Conservation (phyloP, 2,888 invertebrate genomes). For the Ypsolopha scabrella region DNA sequence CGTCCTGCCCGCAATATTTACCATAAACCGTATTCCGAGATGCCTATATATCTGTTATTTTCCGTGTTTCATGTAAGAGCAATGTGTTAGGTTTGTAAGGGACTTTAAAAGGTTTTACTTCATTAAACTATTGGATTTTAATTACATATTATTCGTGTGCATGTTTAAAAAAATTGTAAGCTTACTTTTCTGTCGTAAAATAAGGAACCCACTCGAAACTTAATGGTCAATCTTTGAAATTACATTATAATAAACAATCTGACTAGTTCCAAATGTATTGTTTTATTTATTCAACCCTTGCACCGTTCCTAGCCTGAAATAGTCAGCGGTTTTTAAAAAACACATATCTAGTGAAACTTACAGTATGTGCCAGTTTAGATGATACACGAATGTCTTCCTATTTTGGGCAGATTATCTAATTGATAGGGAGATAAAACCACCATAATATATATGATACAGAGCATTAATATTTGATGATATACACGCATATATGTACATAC, state of each 20-base stretch:
- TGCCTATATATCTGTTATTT: not conserved
- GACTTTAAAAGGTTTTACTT: constrained; percentile 1
- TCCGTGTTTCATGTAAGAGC: not conserved
- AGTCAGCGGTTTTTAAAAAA: too few relatives aligned
- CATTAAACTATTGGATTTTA: not conserved
- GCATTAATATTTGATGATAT: too few relatives aligned
- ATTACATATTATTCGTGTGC: constrained; percentile 1
- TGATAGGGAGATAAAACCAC: too few relatives aligned
- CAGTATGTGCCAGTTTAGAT: too few relatives aligned
- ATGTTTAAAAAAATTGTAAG: constrained; percentile 28
- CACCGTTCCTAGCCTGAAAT: too few relatives aligned
- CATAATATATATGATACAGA: too few relatives aligned
- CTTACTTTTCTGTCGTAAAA: constrained; percentile 41
- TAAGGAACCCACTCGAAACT: constrained; percentile 43
- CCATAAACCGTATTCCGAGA: not conserved
- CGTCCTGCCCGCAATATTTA: too few relatives aligned
- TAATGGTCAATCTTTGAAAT: constrained; percentile 37
- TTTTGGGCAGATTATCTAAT: too few relatives aligned
- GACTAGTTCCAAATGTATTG: constrained; percentile 30
- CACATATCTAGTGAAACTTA: too few relatives aligned
- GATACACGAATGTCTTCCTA: too few relatives aligned
- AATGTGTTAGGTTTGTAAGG: constrained; percentile 1
- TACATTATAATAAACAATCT: constrained; percentile 55
- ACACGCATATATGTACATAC: too few relatives aligned
- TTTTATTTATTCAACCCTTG: not conserved